Percentiles rank a stretch among this genome's conserved stretches.
Conservation (phyloP, 2,888 invertebrate species). For the Neoaliturus tenellus region DNA sequence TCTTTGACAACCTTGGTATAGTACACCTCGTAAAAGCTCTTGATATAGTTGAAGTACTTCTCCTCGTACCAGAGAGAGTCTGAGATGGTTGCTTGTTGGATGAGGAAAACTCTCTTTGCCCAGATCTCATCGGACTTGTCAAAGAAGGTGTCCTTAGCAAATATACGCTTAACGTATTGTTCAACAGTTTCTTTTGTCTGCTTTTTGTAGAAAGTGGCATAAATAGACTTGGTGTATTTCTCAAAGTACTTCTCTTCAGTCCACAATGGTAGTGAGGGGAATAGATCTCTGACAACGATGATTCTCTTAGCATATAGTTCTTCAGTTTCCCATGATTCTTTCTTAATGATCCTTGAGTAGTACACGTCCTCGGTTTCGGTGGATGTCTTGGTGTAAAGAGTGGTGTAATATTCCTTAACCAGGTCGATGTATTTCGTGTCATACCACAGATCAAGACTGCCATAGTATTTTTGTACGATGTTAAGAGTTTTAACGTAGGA, state of each 20-base stretch:
- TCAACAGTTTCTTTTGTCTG: neutral
- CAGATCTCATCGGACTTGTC: slow-evolving; percentile 4
- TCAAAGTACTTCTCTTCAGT: slow-evolving; percentile 21
- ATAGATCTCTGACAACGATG: neutral
- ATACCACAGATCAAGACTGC: slow-evolving; percentile 16
- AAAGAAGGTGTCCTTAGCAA: slow-evolving; percentile 2
- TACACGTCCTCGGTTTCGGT: slow-evolving; percentile 18
- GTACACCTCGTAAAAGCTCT: neutral
- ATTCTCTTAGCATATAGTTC: slow-evolving; percentile 2
- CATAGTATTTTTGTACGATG: neutral
- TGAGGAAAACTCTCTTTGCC: neutral
- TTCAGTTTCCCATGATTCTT: slow-evolving; percentile 27
- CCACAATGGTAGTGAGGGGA: slow-evolving; percentile 21
- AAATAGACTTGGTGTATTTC: neutral
- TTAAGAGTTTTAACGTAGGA: neutral
- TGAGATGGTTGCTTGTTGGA: neutral
- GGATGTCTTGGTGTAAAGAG: neutral
- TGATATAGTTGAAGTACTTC: slow-evolving; percentile 7
- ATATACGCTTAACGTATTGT: neutral
- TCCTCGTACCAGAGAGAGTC: slow-evolving; percentile 13
- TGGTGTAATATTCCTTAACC: neutral
- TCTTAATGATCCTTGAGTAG: neutral
- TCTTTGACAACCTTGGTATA: neutral
- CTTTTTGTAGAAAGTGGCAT: neutral
- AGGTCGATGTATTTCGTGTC: neutral